A percentile compares a stretch with the other conserved stretches of the same genome.
Evolutionary conservation across 2,113 vertebrate genomes (phyloP).

Genomic region (Puma concolor): DNA sequence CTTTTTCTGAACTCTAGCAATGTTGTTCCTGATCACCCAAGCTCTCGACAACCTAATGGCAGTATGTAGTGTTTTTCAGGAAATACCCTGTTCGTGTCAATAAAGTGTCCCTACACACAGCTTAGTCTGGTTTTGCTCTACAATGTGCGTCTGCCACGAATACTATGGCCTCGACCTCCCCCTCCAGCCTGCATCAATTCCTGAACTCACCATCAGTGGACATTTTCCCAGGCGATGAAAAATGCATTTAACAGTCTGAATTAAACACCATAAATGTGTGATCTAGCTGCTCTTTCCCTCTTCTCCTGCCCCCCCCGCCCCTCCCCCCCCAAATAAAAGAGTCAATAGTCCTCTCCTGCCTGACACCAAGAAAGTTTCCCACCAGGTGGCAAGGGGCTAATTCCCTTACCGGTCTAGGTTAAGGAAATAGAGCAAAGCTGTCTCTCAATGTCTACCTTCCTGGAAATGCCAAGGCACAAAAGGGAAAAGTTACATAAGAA

Average conservation of each 20-base stretch:
- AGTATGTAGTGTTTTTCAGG: conserved; percentile 20
- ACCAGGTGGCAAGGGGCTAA: background rate
- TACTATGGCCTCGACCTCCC: background rate
- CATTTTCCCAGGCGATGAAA: background rate
- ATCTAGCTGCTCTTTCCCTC: background rate
- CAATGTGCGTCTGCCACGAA: background rate
- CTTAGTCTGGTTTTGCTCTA: background rate
- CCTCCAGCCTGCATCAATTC: background rate
- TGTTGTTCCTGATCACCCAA: background rate
- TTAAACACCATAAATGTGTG: background rate
- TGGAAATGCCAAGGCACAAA: background rate
- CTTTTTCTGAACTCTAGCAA: conserved; percentile 28
- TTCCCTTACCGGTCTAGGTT: background rate
- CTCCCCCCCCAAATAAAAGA: background rate
- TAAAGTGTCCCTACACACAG: conserved; percentile 58
- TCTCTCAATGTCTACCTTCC: background rate
- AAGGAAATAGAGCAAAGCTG: background rate
- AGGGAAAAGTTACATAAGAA: background rate
- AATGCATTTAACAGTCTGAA: background rate
- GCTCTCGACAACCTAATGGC: background rate
- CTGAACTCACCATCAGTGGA: background rate
- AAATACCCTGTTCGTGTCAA: conserved; percentile 55
- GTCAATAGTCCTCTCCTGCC: background rate
- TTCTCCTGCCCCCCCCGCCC: background rate
- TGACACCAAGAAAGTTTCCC: background rate